Conservation (phyloP, 2,888 invertebrate genomes). For the Spatulosminthurus flaviceps region DNA sequence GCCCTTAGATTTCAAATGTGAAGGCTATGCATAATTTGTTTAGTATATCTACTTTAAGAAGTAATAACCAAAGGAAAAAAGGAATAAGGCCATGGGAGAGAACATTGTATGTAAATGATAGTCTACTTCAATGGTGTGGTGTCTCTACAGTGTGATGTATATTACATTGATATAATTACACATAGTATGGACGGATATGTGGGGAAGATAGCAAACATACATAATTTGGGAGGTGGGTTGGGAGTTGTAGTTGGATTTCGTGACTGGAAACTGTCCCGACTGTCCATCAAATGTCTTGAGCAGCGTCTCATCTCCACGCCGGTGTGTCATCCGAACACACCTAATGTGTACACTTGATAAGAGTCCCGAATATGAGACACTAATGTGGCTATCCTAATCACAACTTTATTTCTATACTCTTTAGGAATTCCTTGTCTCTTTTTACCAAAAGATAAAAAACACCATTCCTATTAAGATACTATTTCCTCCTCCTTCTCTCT, state of each 20-base stretch:
- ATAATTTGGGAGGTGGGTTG: neutral
- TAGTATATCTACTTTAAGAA: neutral
- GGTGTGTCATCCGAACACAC: conserved; percentile 30
- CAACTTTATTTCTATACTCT: conserved; percentile 16
- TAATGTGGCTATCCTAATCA: conserved; percentile 5
- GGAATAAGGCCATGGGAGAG: too few relatives aligned
- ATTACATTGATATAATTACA: too few relatives aligned
- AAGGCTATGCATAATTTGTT: too few relatives aligned
- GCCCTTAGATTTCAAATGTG: too few relatives aligned
- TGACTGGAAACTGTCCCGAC: conserved; percentile 28
- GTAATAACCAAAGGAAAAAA: too few relatives aligned
- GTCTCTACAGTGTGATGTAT: too few relatives aligned
- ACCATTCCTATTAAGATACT: conserved; percentile 3
- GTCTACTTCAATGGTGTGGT: too few relatives aligned
- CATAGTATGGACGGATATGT: too few relatives aligned
- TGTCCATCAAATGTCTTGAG: conserved; percentile 28
- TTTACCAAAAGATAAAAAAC: neutral
- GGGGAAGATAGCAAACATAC: neutral
- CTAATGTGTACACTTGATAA: conserved; percentile 28
- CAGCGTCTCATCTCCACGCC: conserved; percentile 14
- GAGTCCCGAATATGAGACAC: conserved; percentile 21
- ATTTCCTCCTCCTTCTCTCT: neutral
- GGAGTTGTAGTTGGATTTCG: conserved; percentile 7
- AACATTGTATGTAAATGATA: neutral
- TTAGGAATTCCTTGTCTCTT: conserved; percentile 9